Percentiles rank a stretch among this genome's conserved stretches.
phyloP scores from a whole-genome alignment of 2,797 vertebrate species.

The Lates japonicus region DNA sequence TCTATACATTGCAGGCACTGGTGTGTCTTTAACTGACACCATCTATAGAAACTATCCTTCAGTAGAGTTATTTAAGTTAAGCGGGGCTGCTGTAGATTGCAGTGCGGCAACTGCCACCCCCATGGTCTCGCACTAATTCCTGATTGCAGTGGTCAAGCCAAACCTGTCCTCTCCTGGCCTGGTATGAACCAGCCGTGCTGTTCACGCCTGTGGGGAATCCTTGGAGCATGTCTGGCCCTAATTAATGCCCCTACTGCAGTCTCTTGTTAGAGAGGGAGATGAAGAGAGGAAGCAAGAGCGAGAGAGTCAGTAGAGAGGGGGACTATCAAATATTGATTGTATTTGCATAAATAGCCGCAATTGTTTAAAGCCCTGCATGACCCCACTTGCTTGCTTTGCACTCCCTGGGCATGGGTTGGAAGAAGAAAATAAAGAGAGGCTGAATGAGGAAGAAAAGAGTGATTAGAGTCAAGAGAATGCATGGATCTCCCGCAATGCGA shows the following conservation, averaged over 20 bases:
- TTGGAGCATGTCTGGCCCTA: slow-evolving; percentile 72
- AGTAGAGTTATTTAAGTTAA: slow-evolving; percentile 21
- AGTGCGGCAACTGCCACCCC: too few relatives aligned
- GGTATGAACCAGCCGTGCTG: slow-evolving; percentile 64
- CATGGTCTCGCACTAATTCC: too few relatives aligned
- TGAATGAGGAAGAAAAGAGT: slow-evolving; percentile 55
- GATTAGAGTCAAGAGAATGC: slow-evolving; percentile 60
- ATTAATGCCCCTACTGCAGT: slow-evolving; percentile 79
- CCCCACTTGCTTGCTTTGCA: slow-evolving; percentile 62
- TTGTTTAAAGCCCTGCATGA: slow-evolving; percentile 73
- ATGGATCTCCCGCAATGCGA: slow-evolving; percentile 76
- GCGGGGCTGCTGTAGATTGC: neutral
- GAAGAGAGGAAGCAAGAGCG: slow-evolving; percentile 33
- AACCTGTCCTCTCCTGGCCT: slow-evolving; percentile 63
- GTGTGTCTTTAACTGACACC: neutral
- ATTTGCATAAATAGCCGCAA: slow-evolving; percentile 81
- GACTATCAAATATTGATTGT: slow-evolving; percentile 80
- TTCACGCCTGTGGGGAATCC: slow-evolving; percentile 64
- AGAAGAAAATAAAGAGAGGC: slow-evolving; percentile 41
- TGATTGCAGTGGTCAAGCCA: slow-evolving; percentile 41
- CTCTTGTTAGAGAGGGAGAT: slow-evolving; percentile 68
- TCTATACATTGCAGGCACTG: neutral
- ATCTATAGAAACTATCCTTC: neutral
- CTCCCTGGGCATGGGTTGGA: slow-evolving; percentile 31
- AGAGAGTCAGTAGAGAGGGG: slow-evolving; percentile 32